Base-by-base conservation (phyloP, 2,113 vertebrate genomes). In the Dipodomys merriami region DNA sequence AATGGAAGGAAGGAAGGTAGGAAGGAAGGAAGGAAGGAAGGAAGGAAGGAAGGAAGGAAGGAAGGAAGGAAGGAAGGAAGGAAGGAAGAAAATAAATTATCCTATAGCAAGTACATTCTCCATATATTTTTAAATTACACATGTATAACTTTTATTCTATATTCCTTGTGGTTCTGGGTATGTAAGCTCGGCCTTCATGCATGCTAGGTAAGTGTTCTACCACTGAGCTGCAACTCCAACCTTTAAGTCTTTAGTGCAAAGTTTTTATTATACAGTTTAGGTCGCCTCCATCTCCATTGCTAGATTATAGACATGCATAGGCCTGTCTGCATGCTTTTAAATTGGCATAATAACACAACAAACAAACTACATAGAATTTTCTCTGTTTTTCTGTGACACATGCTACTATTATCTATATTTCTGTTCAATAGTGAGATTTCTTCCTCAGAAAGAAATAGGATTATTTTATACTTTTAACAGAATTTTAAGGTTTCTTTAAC, bases 401-500 rank as follows among this genome's bases (percentile, higher is more conserved):
- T 85, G 57, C 71, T 90, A n/a, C 19, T 94, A 95, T 93, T 90
- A 96, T 67, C 78, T 77, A 72, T 95, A 79, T 86, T 96, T 94
- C 94, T 96, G 92, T 83, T 60, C 89, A 95, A 95, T 85, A 87
- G 92, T 68, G 96, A 96, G 64, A 93, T 79, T 89, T 81, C 91
- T 83, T 94, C 96, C 91, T 95, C 91, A 64, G 49, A 96, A 94
- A 88, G 73, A 96, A 97, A 96, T 68, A 85, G 22, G 68, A 96
- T 91, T 96, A 39, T 92, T 86, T 95, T 90, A 93, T 88, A 93
- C 23, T 81, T 96, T 94, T 95, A 95, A 71, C 92, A 69, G 73
- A 96, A 79, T 96, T 97, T 97, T 96, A 96, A 96, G 91, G 39
- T 96, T 93, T 91, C 57, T 96, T 89, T 95, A 96, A 95, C 72